Evolutionary conservation across 2,888 invertebrate species (phyloP), one percentile per base, ranked within the genome.

Genomic region (Oscheius sp.): DNA sequence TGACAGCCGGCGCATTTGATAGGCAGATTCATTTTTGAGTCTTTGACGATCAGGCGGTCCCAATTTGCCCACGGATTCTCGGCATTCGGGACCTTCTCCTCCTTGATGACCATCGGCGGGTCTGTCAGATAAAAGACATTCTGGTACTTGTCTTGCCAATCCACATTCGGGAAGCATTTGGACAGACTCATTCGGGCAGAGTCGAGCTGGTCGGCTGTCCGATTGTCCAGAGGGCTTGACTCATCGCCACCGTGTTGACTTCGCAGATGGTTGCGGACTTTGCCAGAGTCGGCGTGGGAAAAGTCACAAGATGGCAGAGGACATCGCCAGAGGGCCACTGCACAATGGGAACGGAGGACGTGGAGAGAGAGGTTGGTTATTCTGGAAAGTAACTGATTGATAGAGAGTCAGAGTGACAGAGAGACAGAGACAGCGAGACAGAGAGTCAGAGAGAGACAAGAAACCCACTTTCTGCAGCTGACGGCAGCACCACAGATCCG

Each of bases 291-390:
- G 33, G 74, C 59, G 59, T 74, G 70, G 32, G 59, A 60, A 33
- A 70, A 74, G 21, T 53, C 48, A 53, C 74, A 74, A 13, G 37
- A 59, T 1, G 58, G 11, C 0, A 42, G 9, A 3, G 74, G 70
- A 62, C 74, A 74, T 63, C 59, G 33, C 74, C 74, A 74, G 4
- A 74, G 58, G 21, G 70, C 42, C 32, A 70, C 42, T 10, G 70
- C 37, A 51, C 70, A 70, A 62, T 74, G 74, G 37, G 57, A 60
- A 47, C 60, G 72, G 9, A 74, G 51, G 32, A 53, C 55, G 32
- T 74, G 74, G 35, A 63, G 50, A 4, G 70, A 60, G 37, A 74
- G 63, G 51, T 74, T 74, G 33, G 74, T 70, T n/a, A 74, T 70
- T 74, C 70, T 74, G 32, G 10, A 51, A 33, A 50, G 58, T 21